These are phyloP conservation scores for Neoaliturus tenellus DNA, from an alignment of 2,888 invertebrate genomes.

Conservation along the genomic window DNA sequence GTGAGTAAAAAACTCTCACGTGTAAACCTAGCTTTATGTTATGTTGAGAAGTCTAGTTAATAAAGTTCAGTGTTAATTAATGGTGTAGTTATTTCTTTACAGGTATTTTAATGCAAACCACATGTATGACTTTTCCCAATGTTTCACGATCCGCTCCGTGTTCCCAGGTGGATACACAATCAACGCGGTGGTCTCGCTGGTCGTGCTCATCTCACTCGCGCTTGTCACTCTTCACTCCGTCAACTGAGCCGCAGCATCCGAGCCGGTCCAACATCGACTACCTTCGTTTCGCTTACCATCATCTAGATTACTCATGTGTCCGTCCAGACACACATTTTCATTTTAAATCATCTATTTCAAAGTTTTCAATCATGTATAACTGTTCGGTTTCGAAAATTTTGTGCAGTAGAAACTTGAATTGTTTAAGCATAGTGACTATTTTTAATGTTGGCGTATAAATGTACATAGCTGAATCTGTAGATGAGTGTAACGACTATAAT, in stretches of 20 bases:
- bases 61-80: too few species aligned
- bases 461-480: conserved; percentile 35
- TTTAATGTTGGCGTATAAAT: conserved; percentile 28
- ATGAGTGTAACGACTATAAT: conserved; percentile 31
- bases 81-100: too few species aligned
- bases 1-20: too few species aligned
- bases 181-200: conserved; percentile 1
- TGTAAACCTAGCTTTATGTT: too few species aligned
- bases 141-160: not conserved
- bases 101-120: too few species aligned
- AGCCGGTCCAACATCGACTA: conserved; percentile 4
- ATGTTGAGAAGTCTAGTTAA: too few species aligned
- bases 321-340: not conserved
- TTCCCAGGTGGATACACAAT: conserved; percentile 6
- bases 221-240: conserved; percentile 15
- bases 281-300: conserved; percentile 4
- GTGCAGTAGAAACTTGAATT: not conserved
- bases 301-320: conserved; percentile 3
- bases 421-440: conserved; percentile 17
- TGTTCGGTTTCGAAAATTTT: not conserved
- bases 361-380: conserved; percentile 5
- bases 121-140: too few species aligned
- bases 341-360: conserved; percentile 2
- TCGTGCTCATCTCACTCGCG: conserved; percentile 12
- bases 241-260: conserved; percentile 3